phyloP scores from a whole-genome alignment of 1,140 invertebrate genomes.

The Drosophila ananassae region DNA sequence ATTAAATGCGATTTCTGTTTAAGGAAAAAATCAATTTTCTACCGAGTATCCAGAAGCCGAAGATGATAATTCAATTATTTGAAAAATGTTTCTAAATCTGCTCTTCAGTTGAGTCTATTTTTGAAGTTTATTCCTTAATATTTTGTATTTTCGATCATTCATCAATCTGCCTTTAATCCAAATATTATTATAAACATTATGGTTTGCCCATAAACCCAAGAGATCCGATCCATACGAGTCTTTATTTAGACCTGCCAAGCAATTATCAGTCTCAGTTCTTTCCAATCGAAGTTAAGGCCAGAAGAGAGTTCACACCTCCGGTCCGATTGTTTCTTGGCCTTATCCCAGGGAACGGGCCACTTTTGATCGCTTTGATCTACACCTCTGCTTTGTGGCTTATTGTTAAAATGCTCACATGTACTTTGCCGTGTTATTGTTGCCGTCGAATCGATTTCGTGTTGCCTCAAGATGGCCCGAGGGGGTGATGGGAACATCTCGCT shows the following conservation, averaged over 20 bases:
- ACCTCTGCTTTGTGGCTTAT: constrained; percentile 22
- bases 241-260: constrained; percentile 9
- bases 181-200: constrained; percentile 20
- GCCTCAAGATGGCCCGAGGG: constrained; percentile 50
- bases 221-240: neutral
- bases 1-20: constrained; percentile 63
- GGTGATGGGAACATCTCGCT: constrained; percentile 39
- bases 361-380: constrained; percentile 68
- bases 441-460: constrained; percentile 75
- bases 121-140: neutral
- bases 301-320: constrained; percentile 68
- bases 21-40: constrained; percentile 53
- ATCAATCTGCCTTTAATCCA: neutral
- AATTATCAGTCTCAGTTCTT: constrained; percentile 22
- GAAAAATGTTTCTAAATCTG: constrained; percentile 6
- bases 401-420: constrained; percentile 37
- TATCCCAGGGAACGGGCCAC: constrained; percentile 30
- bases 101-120: too few relatives aligned
- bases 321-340: constrained; percentile 15
- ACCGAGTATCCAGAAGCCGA: constrained; percentile 17
- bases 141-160: neutral
- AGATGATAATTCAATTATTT: constrained; percentile 20
- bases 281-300: constrained; percentile 56
- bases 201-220: constrained; percentile 9
- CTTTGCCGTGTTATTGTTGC: constrained; percentile 25